Conservation (phyloP, 2,888 invertebrate species). For the Aspidiotus destructor region DNA sequence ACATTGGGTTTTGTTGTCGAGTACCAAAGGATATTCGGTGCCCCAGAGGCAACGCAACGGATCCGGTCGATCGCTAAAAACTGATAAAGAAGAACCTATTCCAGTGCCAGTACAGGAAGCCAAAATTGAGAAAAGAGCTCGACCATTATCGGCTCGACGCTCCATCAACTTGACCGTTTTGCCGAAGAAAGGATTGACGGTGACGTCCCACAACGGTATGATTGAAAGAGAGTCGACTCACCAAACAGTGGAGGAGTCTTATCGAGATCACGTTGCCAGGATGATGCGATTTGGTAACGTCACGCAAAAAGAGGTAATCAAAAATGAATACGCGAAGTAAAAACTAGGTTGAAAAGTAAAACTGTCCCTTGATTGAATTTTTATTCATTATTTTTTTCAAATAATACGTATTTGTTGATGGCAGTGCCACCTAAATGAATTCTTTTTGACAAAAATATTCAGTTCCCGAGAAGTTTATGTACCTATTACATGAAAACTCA, state of each 20-base stretch:
- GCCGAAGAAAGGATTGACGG: slow-evolving; percentile 50
- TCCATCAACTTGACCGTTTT: slow-evolving; percentile 60
- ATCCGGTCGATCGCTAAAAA: slow-evolving; percentile 42
- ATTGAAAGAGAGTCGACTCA: slow-evolving; percentile 54
- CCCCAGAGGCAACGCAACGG: slow-evolving; percentile 43
- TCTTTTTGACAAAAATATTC: too few relatives aligned
- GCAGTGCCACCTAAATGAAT: too few relatives aligned
- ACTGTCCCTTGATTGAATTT: too few relatives aligned
- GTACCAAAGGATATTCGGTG: slow-evolving; percentile 63
- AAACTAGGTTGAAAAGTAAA: too few relatives aligned
- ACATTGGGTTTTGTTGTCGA: slow-evolving; percentile 66
- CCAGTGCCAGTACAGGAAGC: slow-evolving; percentile 17
- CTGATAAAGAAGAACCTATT: slow-evolving; percentile 39
- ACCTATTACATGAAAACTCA: too few relatives aligned
- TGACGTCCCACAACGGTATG: slow-evolving; percentile 60
- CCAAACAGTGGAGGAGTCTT: slow-evolving; percentile 39
- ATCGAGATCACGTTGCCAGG: slow-evolving; percentile 38
- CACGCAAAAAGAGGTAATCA: slow-evolving; percentile 11
- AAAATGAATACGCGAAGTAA: too few relatives aligned
- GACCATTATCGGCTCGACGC: slow-evolving; percentile 45
- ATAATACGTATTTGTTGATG: too few relatives aligned
- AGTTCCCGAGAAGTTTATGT: too few relatives aligned
- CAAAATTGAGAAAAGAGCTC: slow-evolving; percentile 18
- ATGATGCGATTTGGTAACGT: slow-evolving; percentile 36
- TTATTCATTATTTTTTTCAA: too few relatives aligned